Conservation (phyloP, 2,113 vertebrate species). For the Saiga tatarica region DNA sequence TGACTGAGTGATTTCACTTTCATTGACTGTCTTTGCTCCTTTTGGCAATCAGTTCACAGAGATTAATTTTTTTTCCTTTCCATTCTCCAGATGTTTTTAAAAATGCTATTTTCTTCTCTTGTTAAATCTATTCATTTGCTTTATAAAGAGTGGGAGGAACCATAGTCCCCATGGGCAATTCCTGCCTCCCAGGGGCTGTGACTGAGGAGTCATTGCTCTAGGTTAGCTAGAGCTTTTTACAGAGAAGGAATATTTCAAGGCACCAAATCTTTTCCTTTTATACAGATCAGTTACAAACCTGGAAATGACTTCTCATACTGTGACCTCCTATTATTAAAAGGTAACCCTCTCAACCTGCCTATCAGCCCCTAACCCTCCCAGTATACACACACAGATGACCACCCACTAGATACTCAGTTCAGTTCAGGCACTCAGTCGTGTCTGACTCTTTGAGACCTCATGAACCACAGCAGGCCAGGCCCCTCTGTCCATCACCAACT, state of each 20-base stretch:
- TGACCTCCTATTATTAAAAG: not conserved
- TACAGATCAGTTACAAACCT: not conserved
- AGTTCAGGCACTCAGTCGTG: accelerated
- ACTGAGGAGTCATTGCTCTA: not conserved
- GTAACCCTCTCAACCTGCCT: not conserved
- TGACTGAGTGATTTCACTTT: not conserved
- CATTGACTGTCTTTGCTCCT: not conserved
- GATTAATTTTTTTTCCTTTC: not conserved
- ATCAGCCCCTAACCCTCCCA: not conserved
- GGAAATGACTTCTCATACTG: not conserved
- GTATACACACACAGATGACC: not conserved
- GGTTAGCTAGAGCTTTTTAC: not conserved
- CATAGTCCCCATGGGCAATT: not conserved
- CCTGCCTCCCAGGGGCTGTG: not conserved
- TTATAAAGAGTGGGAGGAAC: not conserved
- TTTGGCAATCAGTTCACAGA: not conserved
- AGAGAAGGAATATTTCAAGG: not conserved
- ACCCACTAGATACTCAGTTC: not conserved
- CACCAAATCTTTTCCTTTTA: not conserved
- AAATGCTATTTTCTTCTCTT: not conserved
- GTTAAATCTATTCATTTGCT: not conserved
- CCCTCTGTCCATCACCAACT: not conserved
- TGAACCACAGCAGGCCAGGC: not conserved
- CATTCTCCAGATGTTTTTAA: not conserved
- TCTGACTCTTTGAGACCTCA: not conserved